Evolutionary conservation across 2,113 vertebrate species (phyloP), one percentile per base, ranked within the genome.

Genomic region (Piaya cayana): DNA sequence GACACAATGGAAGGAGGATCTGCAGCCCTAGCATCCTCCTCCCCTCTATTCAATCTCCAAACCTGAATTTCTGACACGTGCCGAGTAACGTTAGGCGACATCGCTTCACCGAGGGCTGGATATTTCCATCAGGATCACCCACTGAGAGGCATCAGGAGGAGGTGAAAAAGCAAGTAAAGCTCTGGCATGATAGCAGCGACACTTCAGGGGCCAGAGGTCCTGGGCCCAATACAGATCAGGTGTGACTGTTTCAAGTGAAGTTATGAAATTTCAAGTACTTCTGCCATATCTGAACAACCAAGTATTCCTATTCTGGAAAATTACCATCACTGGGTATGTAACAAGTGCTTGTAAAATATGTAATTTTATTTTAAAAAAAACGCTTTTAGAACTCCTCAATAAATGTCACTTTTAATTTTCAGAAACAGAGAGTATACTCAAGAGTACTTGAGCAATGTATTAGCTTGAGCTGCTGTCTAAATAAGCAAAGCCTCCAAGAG

Each of bases 1-100:
- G 5, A 47, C 1, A 7, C 22, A 36, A n/a, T 30, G 8, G 36
- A 27, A 64, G 47, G 21, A n/a, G 47, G 21, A 17, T 53, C 52
- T 32, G 29, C 60, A 27, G 23, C 27, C 43, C 43, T 19, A 21
- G 56, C 56, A 22, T 27, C 21, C 16, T 74, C n/a, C 19, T 53
- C 37, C 6, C 39, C 11, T 12, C 18, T 69, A 10, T 9, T 9
- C 42, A 43, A 8, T 42, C 39, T 39, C 78, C 62, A 67, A 69
- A 81, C 72, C 36, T 21, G 47, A 6, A 29, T 78, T 76, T 22
- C 53, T 62, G 59, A 32, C 34, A 22, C 47, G 16, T 1, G 0
- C 17, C 4, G 3, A 42, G 30, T 6, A 0, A 20, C 3, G 1
- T 52, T 39, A 58, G 55, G 12, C 37, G 3, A 9, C 0, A 1